Percentiles rank a stretch among this genome's conserved stretches.
phyloP scores from a whole-genome alignment of 2,888 invertebrate genomes.

The Agrilus mali region DNA sequence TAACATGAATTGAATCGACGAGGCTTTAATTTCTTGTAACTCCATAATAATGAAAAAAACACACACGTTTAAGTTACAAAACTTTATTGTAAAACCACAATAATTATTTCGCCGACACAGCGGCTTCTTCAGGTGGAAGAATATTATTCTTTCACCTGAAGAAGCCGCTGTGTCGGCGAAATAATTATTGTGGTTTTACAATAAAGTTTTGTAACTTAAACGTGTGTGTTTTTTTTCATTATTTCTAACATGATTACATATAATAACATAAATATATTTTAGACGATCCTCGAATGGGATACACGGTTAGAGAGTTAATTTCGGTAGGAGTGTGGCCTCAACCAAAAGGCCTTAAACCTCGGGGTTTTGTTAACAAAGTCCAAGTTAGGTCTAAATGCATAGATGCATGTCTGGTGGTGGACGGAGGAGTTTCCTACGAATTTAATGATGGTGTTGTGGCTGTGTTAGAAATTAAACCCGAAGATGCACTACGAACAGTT shows the following conservation, averaged over 20 bases:
- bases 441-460: constrained; percentile 93
- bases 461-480: constrained; percentile 66
- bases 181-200: no score
- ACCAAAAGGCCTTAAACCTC: constrained; percentile 60
- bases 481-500: constrained; percentile 80
- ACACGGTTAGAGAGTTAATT: constrained; percentile 88
- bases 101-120: no score
- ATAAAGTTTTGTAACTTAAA: no score
- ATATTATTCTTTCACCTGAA: no score
- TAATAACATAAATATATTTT: constrained; percentile 13
- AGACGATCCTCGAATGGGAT: constrained; percentile 73
- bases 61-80: no score
- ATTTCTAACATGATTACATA: not conserved
- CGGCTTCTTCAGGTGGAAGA: no score
- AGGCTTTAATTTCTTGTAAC: no score
- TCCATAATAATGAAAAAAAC: no score
- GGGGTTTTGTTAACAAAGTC: constrained; percentile 64
- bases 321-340: constrained; percentile 75
- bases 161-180: no score
- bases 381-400: constrained; percentile 79
- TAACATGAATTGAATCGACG: no score
- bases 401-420: constrained; percentile 84
- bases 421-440: constrained; percentile 85
- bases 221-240: constrained; percentile 1
- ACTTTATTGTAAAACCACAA: no score